Evolutionary conservation across 2,888 invertebrate species (phyloP).

Genomic region (Amorpha juglandis): DNA sequence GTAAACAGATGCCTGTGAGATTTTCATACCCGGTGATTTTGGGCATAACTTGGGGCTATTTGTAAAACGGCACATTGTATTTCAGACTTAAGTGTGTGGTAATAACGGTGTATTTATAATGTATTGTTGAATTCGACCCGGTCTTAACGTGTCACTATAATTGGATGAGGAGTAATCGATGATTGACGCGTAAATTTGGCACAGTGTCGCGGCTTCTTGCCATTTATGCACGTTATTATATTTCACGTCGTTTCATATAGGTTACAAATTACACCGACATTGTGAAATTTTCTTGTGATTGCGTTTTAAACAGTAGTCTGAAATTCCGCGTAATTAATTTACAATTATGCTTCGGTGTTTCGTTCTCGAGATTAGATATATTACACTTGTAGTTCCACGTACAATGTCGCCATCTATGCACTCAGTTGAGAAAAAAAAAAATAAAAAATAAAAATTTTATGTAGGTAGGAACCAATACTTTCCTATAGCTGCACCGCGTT

Average conservation of each 20-base stretch:
- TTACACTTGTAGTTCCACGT: no score
- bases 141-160: slow-evolving; percentile 62
- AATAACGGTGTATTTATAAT: slow-evolving; percentile 47
- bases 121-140: slow-evolving; percentile 51
- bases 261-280: slow-evolving; percentile 26
- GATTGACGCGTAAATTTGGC: slow-evolving; percentile 58
- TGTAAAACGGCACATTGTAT: slow-evolving; percentile 41
- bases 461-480: no score
- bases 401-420: no score
- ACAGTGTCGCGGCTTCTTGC: slow-evolving; percentile 35
- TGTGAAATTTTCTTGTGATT: slow-evolving; percentile 20
- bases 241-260: slow-evolving; percentile 22
- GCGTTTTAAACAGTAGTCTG: slow-evolving; percentile 17
- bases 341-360: no score
- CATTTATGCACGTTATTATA: slow-evolving; percentile 27
- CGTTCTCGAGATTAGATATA: no score
- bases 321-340: slow-evolving; percentile 17
- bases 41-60: slow-evolving; percentile 46
- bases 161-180: slow-evolving; percentile 57
- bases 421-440: no score
- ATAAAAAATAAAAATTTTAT: no score
- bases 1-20: slow-evolving; percentile 57
- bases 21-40: slow-evolving; percentile 48
- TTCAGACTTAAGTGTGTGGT: slow-evolving; percentile 42
- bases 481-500: no score